A percentile compares a stretch with the other conserved stretches of the same genome.
These are phyloP conservation scores for Protaetia brevitarsis DNA, from an alignment of 1,140 invertebrate species.

Conservation along the genomic window DNA sequence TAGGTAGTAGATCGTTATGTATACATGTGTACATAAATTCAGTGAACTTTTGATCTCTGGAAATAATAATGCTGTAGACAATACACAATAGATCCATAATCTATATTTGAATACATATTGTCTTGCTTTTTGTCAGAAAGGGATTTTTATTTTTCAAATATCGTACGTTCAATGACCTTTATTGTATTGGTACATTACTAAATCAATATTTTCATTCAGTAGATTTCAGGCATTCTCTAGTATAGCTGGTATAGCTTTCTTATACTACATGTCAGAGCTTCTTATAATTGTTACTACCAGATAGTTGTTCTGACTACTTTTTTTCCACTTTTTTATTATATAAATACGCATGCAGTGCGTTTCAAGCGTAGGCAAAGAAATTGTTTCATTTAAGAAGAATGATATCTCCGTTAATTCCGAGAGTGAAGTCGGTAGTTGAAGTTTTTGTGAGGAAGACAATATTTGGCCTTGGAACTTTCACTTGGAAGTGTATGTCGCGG, in stretches of 20 bases:
- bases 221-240: background rate
- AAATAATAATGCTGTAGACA: constrained; percentile 5
- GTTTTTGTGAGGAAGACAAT: too few relatives aligned
- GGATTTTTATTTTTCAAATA: background rate
- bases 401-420: too few relatives aligned
- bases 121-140: background rate
- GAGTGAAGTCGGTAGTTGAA: too few relatives aligned
- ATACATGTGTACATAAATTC: background rate
- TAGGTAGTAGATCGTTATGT: background rate
- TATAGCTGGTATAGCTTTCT: background rate
- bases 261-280: background rate
- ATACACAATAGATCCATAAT: constrained; percentile 15
- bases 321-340: too few relatives aligned
- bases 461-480: too few relatives aligned
- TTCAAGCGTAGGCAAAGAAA: too few relatives aligned
- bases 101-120: constrained; percentile 11
- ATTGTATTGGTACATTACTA: background rate
- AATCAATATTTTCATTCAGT: background rate
- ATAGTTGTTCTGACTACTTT: too few relatives aligned
- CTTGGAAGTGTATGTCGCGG: too few relatives aligned
- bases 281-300: too few relatives aligned
- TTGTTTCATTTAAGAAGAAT: too few relatives aligned
- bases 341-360: too few relatives aligned
- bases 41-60: constrained; percentile 9
- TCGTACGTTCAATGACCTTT: background rate